Evolutionary conservation across 2,113 vertebrate species (phyloP).

Genomic region (Dermatemys mawii): DNA sequence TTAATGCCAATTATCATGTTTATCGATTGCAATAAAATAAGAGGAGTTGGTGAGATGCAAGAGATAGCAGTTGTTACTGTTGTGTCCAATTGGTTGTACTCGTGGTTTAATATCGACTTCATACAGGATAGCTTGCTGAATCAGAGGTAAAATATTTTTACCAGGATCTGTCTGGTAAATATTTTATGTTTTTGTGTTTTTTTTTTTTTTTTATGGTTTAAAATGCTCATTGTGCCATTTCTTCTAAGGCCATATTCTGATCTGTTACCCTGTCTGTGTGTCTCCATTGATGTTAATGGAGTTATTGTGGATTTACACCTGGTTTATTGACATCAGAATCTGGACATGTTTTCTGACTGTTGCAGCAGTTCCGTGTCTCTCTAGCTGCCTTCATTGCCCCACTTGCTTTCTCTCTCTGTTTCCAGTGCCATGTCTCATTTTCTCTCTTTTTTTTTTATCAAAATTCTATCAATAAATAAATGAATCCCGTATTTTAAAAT

Average conservation of each 20-base stretch:
- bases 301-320: background rate
- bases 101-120: background rate
- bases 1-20: background rate
- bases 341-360: background rate
- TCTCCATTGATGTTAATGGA: background rate
- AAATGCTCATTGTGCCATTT: background rate
- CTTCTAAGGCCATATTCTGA: background rate
- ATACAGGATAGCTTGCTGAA: background rate
- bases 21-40: background rate
- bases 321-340: background rate
- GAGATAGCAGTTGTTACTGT: background rate
- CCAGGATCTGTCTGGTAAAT: background rate
- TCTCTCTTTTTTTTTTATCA: background rate
- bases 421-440: background rate
- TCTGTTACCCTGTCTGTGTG: background rate
- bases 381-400: background rate
- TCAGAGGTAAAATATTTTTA: background rate
- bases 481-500: background rate
- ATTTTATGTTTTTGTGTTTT: background rate
- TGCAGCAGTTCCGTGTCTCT: background rate
- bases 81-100: background rate
- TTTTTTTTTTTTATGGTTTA: background rate
- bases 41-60: background rate
- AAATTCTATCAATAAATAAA: background rate
- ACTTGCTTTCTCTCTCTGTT: background rate